Conservation (phyloP, 1,140 invertebrate species). For the Pentalonia nigronervosa region DNA sequence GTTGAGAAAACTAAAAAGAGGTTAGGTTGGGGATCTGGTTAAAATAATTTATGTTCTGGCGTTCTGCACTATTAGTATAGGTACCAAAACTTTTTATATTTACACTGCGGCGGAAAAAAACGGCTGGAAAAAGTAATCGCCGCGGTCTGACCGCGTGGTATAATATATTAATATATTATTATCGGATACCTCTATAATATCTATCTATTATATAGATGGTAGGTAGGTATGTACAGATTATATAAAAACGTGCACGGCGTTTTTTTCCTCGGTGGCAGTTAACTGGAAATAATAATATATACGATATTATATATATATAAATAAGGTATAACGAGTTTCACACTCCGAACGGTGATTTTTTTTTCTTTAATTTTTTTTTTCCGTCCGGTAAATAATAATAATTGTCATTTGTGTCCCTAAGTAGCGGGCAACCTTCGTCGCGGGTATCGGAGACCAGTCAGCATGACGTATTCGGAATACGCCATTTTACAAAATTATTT, state of each 20-base stretch:
- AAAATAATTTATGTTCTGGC: background rate
- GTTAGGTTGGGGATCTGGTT: background rate
- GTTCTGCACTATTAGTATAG: background rate
- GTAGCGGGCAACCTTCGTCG: constrained; percentile 8
- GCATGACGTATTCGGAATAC: constrained; percentile 29
- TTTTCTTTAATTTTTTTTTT: constrained; percentile 24
- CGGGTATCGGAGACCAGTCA: background rate
- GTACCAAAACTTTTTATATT: background rate
- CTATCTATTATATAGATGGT: background rate
- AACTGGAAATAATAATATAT: constrained; percentile 42
- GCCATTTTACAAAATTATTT: constrained; percentile 23
- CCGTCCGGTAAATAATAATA: constrained; percentile 36
- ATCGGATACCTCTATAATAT: constrained; percentile 10
- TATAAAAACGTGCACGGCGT: constrained; percentile 8
- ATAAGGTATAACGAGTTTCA: constrained; percentile 35
- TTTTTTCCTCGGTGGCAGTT: background rate
- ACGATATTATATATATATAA: constrained; percentile 9
- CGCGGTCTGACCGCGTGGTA: background rate
- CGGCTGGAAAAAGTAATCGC: background rate
- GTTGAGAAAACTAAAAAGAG: background rate
- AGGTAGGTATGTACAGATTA: background rate
- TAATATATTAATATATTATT: constrained; percentile 17
- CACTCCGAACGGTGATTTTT: constrained; percentile 25
- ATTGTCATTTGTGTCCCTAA: constrained; percentile 33
- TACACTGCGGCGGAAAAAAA: background rate